Conservation (phyloP, 2,113 vertebrate genomes). For the Nettapus auritus region DNA sequence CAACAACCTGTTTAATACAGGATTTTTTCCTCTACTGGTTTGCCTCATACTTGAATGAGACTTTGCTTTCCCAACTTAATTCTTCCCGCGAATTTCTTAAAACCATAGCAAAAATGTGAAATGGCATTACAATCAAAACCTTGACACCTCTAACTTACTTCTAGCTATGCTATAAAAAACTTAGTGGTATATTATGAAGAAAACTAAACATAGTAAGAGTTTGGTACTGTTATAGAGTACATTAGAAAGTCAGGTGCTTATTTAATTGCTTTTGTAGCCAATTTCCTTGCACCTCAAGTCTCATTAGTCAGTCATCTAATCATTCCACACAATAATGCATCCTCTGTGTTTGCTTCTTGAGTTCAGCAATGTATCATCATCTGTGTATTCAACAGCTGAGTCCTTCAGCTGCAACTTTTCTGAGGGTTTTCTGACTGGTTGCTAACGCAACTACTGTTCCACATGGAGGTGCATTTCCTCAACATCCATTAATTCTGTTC, state of each 20-base stretch:
- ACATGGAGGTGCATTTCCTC: conserved; percentile 7
- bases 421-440: neutral
- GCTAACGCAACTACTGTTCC: conserved; percentile 29
- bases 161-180: neutral
- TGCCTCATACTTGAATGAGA: neutral
- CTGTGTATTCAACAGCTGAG: conserved; percentile 9
- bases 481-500: conserved; percentile 50
- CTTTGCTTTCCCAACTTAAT: neutral
- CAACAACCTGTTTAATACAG: neutral
- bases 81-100: neutral
- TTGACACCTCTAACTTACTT: neutral
- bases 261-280: conserved; percentile 72
- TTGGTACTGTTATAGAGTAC: conserved; percentile 35
- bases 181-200: neutral
- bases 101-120: neutral
- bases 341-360: conserved; percentile 60
- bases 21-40: neutral
- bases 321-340: conserved; percentile 57
- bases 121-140: neutral
- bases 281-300: conserved; percentile 74
- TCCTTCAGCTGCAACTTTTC: conserved; percentile 66
- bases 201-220: neutral
- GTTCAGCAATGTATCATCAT: conserved; percentile 51
- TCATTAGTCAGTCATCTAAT: conserved; percentile 77
- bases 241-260: conserved; percentile 57